Percentiles rank a stretch among this genome's conserved stretches.
Evolutionary conservation across 2,888 invertebrate species (phyloP).

Genomic region (Acanthosepion esculentum): DNA sequence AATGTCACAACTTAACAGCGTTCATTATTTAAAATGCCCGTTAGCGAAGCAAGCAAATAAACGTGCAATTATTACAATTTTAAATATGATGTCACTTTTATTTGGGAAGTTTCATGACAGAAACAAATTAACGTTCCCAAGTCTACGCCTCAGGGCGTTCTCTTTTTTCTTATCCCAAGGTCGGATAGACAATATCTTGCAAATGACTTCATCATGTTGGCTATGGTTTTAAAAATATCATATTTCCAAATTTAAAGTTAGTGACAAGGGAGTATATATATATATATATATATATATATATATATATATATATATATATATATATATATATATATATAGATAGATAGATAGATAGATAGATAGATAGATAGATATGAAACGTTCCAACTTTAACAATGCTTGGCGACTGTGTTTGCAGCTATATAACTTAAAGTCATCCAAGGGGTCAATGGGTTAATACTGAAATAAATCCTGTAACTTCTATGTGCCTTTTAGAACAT

Average conservation of each 20-base stretch:
- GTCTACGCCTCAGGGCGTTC: not conserved
- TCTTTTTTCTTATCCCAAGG: not conserved
- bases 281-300: too few species aligned
- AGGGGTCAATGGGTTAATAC: too few species aligned
- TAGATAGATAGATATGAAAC: too few species aligned
- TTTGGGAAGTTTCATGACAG: not conserved
- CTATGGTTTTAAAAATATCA: not conserved
- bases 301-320: too few species aligned
- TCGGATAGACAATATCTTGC: constrained; percentile 33
- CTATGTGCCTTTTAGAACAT: too few species aligned
- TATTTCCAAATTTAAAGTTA: not conserved
- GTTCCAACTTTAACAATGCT: too few species aligned
- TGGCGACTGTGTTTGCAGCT: too few species aligned
- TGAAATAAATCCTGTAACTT: too few species aligned
- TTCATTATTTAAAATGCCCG: not conserved
- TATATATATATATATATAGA: too few species aligned
- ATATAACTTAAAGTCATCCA: too few species aligned
- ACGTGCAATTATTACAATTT: constrained; percentile 1
- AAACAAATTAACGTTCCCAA: not conserved
- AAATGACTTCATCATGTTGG: not conserved
- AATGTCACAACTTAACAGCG: not conserved
- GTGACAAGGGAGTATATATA: too few species aligned
- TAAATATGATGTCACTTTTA: not conserved
- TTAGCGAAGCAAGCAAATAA: not conserved
- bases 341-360: too few species aligned